phyloP scores from a whole-genome alignment of 1,140 invertebrate species.

The Zaprionus inermis region DNA sequence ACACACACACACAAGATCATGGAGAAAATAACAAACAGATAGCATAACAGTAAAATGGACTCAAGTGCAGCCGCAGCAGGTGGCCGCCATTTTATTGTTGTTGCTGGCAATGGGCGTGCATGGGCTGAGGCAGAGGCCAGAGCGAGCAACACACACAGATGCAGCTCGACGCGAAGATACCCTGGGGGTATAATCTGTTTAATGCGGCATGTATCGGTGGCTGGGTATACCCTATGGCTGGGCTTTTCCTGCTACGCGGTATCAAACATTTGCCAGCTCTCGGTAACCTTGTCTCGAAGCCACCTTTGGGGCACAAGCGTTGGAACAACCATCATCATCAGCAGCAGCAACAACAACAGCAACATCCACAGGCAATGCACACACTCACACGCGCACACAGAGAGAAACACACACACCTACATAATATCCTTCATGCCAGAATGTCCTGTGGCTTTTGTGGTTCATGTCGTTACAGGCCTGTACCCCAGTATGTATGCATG shows the following conservation, averaged over 20 bases:
- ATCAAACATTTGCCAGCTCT: slow-evolving; percentile 67
- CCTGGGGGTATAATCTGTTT: not conserved
- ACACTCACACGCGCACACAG: slow-evolving; percentile 31
- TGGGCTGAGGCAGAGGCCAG: not conserved
- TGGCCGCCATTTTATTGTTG: slow-evolving; percentile 68
- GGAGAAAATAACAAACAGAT: slow-evolving; percentile 56
- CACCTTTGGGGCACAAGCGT: slow-evolving; percentile 39
- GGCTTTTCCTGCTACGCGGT: not conserved
- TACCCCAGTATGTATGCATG: slow-evolving; percentile 7
- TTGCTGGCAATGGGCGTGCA: slow-evolving; percentile 15
- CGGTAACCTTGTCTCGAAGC: slow-evolving; percentile 72
- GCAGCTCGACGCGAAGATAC: not conserved
- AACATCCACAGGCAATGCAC: slow-evolving; percentile 21
- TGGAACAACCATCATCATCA: slow-evolving; percentile 32
- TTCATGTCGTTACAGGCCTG: slow-evolving; percentile 61
- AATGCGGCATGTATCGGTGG: not conserved
- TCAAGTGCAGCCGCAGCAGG: slow-evolving; percentile 80
- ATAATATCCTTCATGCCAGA: slow-evolving; percentile 76
- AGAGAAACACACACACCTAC: slow-evolving; percentile 27
- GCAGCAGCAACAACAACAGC: slow-evolving; percentile 20
- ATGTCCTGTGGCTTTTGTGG: slow-evolving; percentile 78
- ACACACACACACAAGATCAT: slow-evolving; percentile 16
- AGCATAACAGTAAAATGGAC: slow-evolving; percentile 65
- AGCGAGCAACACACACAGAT: too few species aligned
- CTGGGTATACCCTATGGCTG: not conserved